Percentiles rank a stretch among this genome's conserved stretches.
phyloP scores from a whole-genome alignment of 2,888 invertebrate species.

The Fissipunctia ypsillon region DNA sequence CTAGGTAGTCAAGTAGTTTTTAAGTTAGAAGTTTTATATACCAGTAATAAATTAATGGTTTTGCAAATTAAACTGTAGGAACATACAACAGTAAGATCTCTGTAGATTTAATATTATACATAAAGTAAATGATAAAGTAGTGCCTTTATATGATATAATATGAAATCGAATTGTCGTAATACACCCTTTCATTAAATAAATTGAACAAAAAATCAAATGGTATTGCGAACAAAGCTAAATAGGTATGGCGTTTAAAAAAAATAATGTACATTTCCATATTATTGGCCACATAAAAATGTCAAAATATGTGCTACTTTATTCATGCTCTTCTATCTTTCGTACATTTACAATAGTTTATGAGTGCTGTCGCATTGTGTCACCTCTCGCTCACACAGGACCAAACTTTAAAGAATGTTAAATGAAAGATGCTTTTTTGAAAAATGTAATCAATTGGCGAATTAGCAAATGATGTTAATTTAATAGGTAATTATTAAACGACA shows the following conservation, averaged over 20 bases:
- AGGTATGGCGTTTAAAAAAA: slow-evolving; percentile 2
- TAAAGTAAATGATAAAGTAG: slow-evolving; percentile 5
- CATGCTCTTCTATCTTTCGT: slow-evolving; percentile 6
- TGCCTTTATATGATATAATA: background rate
- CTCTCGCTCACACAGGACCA: too few relatives aligned
- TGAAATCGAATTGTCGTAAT: background rate
- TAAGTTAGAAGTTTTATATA: slow-evolving; percentile 21
- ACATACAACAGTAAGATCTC: slow-evolving; percentile 60
- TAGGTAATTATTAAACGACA: too few relatives aligned
- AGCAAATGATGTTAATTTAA: too few relatives aligned
- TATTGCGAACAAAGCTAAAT: background rate
- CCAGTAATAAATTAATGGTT: slow-evolving; percentile 15
- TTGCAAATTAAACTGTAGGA: slow-evolving; percentile 33
- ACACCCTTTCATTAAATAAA: background rate
- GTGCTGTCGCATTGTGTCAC: too few relatives aligned
- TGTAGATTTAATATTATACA: slow-evolving; percentile 59
- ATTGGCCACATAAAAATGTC: slow-evolving; percentile 7
- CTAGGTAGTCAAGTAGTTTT: slow-evolving; percentile 18
- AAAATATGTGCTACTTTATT: slow-evolving; percentile 22
- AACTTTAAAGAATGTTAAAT: too few relatives aligned
- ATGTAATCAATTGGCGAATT: too few relatives aligned
- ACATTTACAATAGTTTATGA: slow-evolving; percentile 28
- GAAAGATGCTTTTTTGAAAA: too few relatives aligned
- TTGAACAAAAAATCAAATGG: background rate
- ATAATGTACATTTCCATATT: slow-evolving; percentile 11